Conservation (phyloP, 2,113 vertebrate genomes). For the Mesitornis unicolor region DNA sequence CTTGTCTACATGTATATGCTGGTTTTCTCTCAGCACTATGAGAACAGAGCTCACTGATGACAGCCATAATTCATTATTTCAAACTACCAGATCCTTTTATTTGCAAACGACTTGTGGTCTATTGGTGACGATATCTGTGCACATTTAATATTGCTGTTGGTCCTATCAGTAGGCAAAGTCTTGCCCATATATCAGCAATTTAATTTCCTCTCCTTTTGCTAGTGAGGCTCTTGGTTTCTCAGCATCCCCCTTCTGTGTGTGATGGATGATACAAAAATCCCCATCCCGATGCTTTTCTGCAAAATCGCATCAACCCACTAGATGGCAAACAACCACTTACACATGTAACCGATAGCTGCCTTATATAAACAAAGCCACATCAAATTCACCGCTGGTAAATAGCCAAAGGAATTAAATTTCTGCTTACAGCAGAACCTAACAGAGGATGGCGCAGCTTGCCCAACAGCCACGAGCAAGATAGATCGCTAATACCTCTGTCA, state of each 20-base stretch:
- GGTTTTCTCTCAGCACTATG: background rate
- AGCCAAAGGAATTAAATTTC: background rate
- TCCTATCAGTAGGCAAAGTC: background rate
- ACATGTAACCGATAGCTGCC: background rate
- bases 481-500: background rate
- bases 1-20: accelerated
- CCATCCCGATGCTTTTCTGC: background rate
- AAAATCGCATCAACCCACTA: background rate
- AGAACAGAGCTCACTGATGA: background rate
- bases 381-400: background rate
- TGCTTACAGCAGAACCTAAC: background rate
- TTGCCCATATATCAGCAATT: accelerated
- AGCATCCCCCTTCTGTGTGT: accelerated
- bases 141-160: background rate
- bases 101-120: background rate
- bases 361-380: accelerated
- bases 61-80: background rate
- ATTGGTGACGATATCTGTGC: background rate
- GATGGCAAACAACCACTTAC: constrained; percentile 8
- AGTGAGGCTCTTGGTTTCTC: background rate
- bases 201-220: background rate
- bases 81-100: background rate
- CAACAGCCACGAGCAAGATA: background rate
- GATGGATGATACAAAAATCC: background rate
- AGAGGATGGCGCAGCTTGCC: accelerated